Percentiles rank a stretch among this genome's conserved stretches.
Conservation (phyloP, 2,797 vertebrate species). For the Melanotaenia pygmaea region DNA sequence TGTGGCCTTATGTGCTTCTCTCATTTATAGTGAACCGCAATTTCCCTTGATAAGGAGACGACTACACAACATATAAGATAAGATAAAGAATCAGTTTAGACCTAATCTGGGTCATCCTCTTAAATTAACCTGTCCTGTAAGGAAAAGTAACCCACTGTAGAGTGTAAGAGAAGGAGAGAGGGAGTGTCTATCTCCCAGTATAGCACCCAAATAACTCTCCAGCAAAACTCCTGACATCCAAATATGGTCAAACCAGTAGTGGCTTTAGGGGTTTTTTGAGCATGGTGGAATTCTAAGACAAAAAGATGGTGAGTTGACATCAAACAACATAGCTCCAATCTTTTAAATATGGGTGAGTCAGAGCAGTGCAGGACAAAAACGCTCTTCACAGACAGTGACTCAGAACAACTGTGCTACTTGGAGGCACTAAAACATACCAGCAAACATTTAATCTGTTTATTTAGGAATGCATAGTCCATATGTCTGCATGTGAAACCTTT, state of each 20-base stretch:
- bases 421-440: slow-evolving; percentile 54
- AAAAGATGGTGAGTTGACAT: slow-evolving; percentile 64
- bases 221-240: slow-evolving; percentile 50
- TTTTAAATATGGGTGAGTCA: slow-evolving; percentile 63
- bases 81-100: slow-evolving; percentile 66
- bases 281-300: slow-evolving; percentile 56
- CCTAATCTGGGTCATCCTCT: slow-evolving; percentile 67
- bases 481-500: slow-evolving; percentile 35
- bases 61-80: slow-evolving; percentile 64
- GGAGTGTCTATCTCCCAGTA: slow-evolving; percentile 42
- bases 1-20: slow-evolving; percentile 61
- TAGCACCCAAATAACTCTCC: slow-evolving; percentile 62
- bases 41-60: slow-evolving; percentile 64
- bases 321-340: slow-evolving; percentile 55
- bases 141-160: slow-evolving; percentile 24
- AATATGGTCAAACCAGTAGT: slow-evolving; percentile 68
- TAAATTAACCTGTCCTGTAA: slow-evolving; percentile 39
- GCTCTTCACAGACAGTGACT: slow-evolving; percentile 63
- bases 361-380: slow-evolving; percentile 64
- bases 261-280: slow-evolving; percentile 54
- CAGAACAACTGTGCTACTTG: slow-evolving; percentile 56
- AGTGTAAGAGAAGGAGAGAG: slow-evolving; percentile 11
- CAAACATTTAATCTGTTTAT: slow-evolving; percentile 49
- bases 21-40: slow-evolving; percentile 60
- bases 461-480: slow-evolving; percentile 55